These are phyloP conservation scores for Tachysurus vachellii DNA, from an alignment of 2,113 vertebrate genomes.

Conservation along the genomic window DNA sequence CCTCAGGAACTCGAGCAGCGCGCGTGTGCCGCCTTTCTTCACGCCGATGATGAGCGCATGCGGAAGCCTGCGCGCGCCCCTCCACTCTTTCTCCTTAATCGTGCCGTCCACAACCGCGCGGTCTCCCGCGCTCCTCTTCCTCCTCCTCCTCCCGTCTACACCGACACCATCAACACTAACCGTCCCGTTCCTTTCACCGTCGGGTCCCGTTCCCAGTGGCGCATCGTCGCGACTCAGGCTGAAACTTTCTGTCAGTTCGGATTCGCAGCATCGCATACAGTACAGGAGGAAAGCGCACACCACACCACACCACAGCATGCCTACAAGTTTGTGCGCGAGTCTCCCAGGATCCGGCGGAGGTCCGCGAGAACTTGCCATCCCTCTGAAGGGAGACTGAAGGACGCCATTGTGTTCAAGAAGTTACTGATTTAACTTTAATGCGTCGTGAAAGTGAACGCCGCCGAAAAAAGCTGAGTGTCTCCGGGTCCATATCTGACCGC, in stretches of 20 bases:
- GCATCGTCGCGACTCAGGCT: constrained; percentile 48
- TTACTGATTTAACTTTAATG: constrained; percentile 15
- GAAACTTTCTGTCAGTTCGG: constrained; percentile 58
- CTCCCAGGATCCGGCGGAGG: constrained; percentile 65
- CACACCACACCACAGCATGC: constrained; percentile 71
- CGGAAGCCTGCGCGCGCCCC: constrained; percentile 70
- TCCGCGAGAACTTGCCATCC: constrained; percentile 71
- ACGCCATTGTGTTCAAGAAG: constrained; percentile 67
- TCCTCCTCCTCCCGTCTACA: constrained; percentile 38
- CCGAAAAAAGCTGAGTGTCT: neutral
- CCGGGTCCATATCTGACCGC: neutral
- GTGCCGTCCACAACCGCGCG: constrained; percentile 59
- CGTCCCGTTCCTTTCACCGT: constrained; percentile 58
- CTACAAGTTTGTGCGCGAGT: constrained; percentile 69
- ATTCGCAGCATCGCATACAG: constrained; percentile 70
- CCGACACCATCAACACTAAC: neutral
- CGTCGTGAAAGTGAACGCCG: neutral
- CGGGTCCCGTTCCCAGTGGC: constrained; percentile 55
- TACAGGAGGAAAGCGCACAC: constrained; percentile 72
- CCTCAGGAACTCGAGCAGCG: constrained; percentile 77
- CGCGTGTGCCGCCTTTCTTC: constrained; percentile 78
- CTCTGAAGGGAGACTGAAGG: constrained; percentile 57
- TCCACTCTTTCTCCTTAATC: constrained; percentile 69
- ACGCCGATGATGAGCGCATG: constrained; percentile 79
- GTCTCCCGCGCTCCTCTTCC: constrained; percentile 13